phyloP scores from a whole-genome alignment of 1,140 invertebrate genomes.

The Drosophila athabasca region DNA sequence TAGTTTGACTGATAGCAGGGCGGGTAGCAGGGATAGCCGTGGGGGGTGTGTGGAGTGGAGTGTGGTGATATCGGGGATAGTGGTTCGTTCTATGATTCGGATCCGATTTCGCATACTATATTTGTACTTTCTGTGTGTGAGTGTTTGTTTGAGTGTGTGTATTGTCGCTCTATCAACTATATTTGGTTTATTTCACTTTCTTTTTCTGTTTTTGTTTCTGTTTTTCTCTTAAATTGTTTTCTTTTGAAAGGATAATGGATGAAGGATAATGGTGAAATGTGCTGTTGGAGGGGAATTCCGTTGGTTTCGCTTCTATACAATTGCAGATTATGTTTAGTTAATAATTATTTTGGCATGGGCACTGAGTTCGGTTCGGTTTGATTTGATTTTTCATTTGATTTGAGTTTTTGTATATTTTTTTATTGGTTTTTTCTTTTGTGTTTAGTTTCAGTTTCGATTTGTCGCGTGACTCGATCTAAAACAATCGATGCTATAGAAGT shows the following conservation, averaged over 20 bases:
- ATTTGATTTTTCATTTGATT: conserved; percentile 27
- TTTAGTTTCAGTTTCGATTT: conserved; percentile 19
- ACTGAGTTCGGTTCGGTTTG: conserved; percentile 44
- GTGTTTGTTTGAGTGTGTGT: conserved; percentile 9
- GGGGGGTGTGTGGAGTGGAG: conserved; percentile 11
- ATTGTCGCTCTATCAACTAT: conserved; percentile 64
- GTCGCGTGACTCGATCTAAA: conserved; percentile 63
- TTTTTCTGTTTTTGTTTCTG: neutral
- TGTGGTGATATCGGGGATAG: conserved; percentile 13
- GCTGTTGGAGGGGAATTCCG: conserved; percentile 35
- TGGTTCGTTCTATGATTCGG: conserved; percentile 12
- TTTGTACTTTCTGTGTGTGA: conserved; percentile 69
- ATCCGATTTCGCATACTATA: conserved; percentile 62
- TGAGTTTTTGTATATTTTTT: conserved; percentile 8
- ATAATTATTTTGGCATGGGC: conserved; percentile 49
- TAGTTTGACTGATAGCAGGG: conserved; percentile 43
- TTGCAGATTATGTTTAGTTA: conserved; percentile 16
- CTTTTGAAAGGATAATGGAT: conserved; percentile 19
- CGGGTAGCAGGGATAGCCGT: conserved; percentile 8
- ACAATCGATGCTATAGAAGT: conserved; percentile 84
- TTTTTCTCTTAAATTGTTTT: neutral
- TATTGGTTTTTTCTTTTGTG: conserved; percentile 3
- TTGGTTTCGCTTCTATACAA: conserved; percentile 17
- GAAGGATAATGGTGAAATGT: conserved; percentile 27
- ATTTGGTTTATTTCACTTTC: conserved; percentile 74